Base-by-base conservation (phyloP, 2,113 vertebrate species). In the Ailuropoda melanoleuca region DNA sequence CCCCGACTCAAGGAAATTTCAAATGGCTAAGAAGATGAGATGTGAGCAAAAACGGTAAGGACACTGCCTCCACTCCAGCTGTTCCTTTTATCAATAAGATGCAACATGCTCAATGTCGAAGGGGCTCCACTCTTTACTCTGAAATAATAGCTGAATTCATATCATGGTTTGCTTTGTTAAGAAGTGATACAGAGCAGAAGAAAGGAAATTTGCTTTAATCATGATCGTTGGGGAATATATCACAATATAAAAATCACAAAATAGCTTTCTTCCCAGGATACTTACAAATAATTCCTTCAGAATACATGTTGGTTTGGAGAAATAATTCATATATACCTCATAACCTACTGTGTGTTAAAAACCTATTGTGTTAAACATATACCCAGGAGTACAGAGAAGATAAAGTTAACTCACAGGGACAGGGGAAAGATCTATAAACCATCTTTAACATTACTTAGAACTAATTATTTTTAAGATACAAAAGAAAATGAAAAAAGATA, bases 321-420 rank as follows among this genome's bases (percentile, higher is more conserved):
- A 95, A 82, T 72, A 95, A 95, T 56, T 95, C 75, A 87, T 74
- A 70, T 48, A 89, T 95, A 95, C 53, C 46, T 90, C 90, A 95
- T 77, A 21, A 85, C 31, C 24, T 95, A 74, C 0, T n/a, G 48
- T 86, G 46, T 9, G 50, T 96, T 96, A 75, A 90, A 95, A 88
- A 50, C 6, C 23, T 83, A 75, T 56, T 75, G 60, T 60, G 34
- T 82, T 78, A 93, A 97, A 93, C 48, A 90, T 58, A 87, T 3
- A 88, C 8, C 8, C 39, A 58, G 56, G 62, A 91, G 39, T 46
- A 58, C 8, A 68, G 29, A 80, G 43, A 70, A 88, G 90, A 90
- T n/a, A 50, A 89, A 94, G 48, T 77, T 70, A 85, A 17, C 37
- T 26, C 7, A 31, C n/a, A 85, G 43, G 15, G 26, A 95, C 34